Evolutionary conservation across 1,140 invertebrate species (phyloP).

Genomic region (Drosophila parvula): DNA sequence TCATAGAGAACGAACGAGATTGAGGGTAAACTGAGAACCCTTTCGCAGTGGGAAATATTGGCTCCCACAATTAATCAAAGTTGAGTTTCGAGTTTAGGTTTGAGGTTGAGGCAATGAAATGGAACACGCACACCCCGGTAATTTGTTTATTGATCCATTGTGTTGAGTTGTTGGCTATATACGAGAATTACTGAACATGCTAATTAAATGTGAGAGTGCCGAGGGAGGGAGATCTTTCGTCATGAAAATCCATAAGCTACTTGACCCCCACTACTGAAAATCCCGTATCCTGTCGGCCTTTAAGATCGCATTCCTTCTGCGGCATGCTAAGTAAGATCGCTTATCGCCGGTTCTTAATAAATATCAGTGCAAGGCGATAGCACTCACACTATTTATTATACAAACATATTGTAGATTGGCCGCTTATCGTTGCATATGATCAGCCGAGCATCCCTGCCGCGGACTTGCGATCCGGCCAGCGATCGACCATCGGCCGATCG

Average conservation of each 20-base stretch:
- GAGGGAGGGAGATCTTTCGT: slow-evolving; percentile 35
- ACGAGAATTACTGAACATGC: slow-evolving; percentile 59
- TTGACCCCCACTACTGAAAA: slow-evolving; percentile 53
- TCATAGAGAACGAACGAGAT: slow-evolving; percentile 20
- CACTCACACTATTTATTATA: slow-evolving; percentile 79
- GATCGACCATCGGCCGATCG: slow-evolving; percentile 49
- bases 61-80: slow-evolving; percentile 83
- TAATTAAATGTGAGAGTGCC: slow-evolving; percentile 70
- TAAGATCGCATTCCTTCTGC: slow-evolving; percentile 53
- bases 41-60: slow-evolving; percentile 73
- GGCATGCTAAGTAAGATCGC: slow-evolving; percentile 73
- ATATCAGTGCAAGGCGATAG: slow-evolving; percentile 68
- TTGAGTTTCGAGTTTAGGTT: slow-evolving; percentile 17
- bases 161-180: slow-evolving; percentile 39
- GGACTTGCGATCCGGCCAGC: slow-evolving; percentile 35
- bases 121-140: slow-evolving; percentile 72
- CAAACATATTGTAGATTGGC: slow-evolving; percentile 72
- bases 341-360: slow-evolving; percentile 76
- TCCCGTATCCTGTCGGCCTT: slow-evolving; percentile 71
- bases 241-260: slow-evolving; percentile 40
- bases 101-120: slow-evolving; percentile 57
- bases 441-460: slow-evolving; percentile 49
- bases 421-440: slow-evolving; percentile 75
- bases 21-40: slow-evolving; percentile 33
- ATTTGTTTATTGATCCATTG: slow-evolving; percentile 78